Conservation (phyloP, 2,113 vertebrate genomes). For the Nibea albiflora region DNA sequence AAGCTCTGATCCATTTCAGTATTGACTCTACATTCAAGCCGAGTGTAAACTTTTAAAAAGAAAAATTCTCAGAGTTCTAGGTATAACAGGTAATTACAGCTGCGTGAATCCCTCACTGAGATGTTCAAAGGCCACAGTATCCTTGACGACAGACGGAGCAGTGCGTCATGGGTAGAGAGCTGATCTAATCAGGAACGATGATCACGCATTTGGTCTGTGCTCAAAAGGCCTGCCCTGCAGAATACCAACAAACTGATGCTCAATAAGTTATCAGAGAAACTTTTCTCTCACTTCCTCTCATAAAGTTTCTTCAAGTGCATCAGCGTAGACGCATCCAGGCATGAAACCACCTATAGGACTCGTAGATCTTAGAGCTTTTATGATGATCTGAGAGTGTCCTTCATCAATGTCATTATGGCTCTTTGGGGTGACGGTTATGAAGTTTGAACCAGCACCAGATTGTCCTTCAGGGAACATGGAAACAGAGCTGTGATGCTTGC, state of each 20-base stretch:
- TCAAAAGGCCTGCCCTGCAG: constrained; percentile 12
- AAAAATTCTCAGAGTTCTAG: background rate
- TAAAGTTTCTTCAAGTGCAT: constrained; percentile 10
- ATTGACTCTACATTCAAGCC: constrained; percentile 5
- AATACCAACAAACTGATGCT: constrained; percentile 53
- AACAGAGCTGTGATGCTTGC: background rate
- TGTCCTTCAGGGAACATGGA: background rate
- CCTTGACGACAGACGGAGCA: constrained; percentile 20
- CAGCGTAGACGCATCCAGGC: background rate
- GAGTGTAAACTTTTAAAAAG: constrained; percentile 23
- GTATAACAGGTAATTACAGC: constrained; percentile 15
- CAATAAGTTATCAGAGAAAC: constrained; percentile 53
- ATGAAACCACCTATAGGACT: constrained; percentile 12
- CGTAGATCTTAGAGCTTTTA: constrained; percentile 12
- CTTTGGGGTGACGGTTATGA: background rate
- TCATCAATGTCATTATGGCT: constrained; percentile 22
- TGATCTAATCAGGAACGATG: constrained; percentile 45
- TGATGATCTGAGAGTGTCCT: constrained; percentile 28
- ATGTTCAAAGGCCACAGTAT: constrained; percentile 46
- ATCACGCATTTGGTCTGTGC: constrained; percentile 17
- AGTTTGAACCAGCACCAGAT: background rate
- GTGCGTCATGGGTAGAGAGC: constrained; percentile 17
- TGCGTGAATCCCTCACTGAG: background rate
- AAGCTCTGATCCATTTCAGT: constrained; percentile 23
- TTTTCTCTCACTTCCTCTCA: constrained; percentile 16